phyloP scores from a whole-genome alignment of 2,888 invertebrate species.

The Drosophila borealis region DNA sequence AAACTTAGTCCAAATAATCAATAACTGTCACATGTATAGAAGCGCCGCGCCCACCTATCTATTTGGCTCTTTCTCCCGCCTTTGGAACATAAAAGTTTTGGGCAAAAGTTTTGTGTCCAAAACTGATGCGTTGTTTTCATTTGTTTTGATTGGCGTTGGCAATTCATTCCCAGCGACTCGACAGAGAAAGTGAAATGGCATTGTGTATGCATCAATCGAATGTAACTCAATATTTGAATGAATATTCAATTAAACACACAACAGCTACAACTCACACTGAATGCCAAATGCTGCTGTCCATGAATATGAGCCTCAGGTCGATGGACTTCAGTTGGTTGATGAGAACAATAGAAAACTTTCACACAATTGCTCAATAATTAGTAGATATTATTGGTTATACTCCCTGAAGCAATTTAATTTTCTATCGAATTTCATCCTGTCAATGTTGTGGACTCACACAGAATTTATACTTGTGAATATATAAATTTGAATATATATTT shows the following conservation, averaged over 20 bases:
- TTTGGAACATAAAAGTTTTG: slow-evolving; percentile 4
- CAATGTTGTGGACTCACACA: background rate
- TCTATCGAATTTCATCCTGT: background rate
- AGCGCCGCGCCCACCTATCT: slow-evolving; percentile 1
- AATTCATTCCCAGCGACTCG: slow-evolving; percentile 12
- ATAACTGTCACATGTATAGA: slow-evolving; percentile 65
- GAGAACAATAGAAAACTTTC: background rate
- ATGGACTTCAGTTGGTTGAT: background rate
- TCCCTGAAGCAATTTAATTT: slow-evolving; percentile 1
- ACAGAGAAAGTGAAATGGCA: slow-evolving; percentile 37
- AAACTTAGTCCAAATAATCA: slow-evolving; percentile 63
- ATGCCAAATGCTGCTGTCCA: slow-evolving; percentile 11
- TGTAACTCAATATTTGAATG: slow-evolving; percentile 51
- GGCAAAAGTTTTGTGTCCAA: slow-evolving; percentile 48
- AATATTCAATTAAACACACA: slow-evolving; percentile 55
- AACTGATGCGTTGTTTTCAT: slow-evolving; percentile 56
- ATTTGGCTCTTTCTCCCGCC: background rate
- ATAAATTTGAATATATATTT: background rate
- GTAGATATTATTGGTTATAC: background rate
- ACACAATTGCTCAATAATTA: slow-evolving; percentile 5
- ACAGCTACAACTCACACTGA: slow-evolving; percentile 8
- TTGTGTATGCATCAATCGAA: slow-evolving; percentile 43
- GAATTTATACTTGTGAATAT: background rate
- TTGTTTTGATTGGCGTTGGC: slow-evolving; percentile 68
- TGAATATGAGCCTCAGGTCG: slow-evolving; percentile 20